Conservation (phyloP, 1,140 invertebrate genomes). For the Hermetia illucens region DNA sequence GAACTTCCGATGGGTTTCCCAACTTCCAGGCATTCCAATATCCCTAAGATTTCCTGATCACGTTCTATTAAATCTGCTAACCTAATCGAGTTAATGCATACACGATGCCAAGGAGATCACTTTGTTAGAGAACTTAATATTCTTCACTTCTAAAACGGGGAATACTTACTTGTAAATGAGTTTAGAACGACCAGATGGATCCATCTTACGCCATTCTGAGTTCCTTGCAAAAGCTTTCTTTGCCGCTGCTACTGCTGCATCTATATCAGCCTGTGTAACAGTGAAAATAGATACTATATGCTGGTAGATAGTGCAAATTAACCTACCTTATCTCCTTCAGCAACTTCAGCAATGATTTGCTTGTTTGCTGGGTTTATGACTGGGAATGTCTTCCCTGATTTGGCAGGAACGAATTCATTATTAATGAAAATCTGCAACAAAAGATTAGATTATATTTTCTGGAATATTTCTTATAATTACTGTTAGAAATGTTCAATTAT, state of each 20-base stretch:
- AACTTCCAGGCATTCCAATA: constrained; percentile 72
- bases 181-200: constrained; percentile 37
- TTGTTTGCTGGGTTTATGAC: constrained; percentile 71
- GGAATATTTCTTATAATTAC: no score
- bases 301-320: no score
- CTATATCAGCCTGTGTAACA: constrained; percentile 59
- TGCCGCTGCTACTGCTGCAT: constrained; percentile 62
- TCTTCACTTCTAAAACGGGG: no score
- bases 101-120: neutral
- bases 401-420: constrained; percentile 77
- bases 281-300: neutral
- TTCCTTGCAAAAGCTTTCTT: constrained; percentile 52
- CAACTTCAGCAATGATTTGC: constrained; percentile 59
- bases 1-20: constrained; percentile 66
- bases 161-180: constrained; percentile 46
- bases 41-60: constrained; percentile 54
- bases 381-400: constrained; percentile 52
- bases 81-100: constrained; percentile 36
- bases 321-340: constrained; percentile 64
- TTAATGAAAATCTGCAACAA: constrained; percentile 77
- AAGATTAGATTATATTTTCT: constrained; percentile 2
- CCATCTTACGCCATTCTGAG: constrained; percentile 65
- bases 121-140: no score
- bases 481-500: no score
- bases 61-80: constrained; percentile 66